Base-by-base conservation (phyloP, 2,113 vertebrate genomes). In the Dipodomys spectabilis region DNA sequence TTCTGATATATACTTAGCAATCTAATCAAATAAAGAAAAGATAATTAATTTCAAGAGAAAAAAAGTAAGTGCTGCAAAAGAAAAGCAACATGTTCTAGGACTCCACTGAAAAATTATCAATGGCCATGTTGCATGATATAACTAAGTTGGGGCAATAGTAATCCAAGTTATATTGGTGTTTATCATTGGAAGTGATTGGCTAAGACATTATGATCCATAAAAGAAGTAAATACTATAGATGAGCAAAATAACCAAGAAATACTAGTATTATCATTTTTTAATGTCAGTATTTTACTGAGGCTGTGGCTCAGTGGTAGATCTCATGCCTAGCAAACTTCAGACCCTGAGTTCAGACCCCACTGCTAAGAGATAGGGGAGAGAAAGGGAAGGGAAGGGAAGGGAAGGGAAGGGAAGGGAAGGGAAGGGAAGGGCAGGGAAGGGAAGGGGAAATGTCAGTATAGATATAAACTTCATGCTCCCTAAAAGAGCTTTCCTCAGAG, bases 101-200 rank as follows among this genome's bases (percentile, higher is more conserved):
- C 19, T 32, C 12, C 4, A 6, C 5, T 75, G 27, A 67, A 90
- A 75, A 64, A 19, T 35, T 12, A 27, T 57, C 5, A 39, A 82
- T 78, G 53, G 20, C 22, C 18, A 68, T 71, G 86, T 69, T 20
- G 69, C 15, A 18, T 60, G 1, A 35, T 88, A 13, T 12, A 25
- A n/a, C 23, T 65, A 45, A 64, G 25, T 90, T 65, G 10, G 20
- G 8, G n/a, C 5, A 28, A 25, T 12, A 64, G n/a, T 57, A n/a
- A 20, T 49, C 2, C 3, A 49, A 25, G 2, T 0, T 27, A 7
- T 60, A 1, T 45, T 0, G n/a, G 0, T 5, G 6, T 53, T 10
- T 86, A 1, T n/a, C n/a, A 25, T 2, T 83, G 25, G 12, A 6
- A 32, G 4, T 49, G 60, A 11, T 72, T 60, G 5, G 62, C 4